Evolutionary conservation across 2,113 vertebrate species (phyloP), one percentile per base, ranked within the genome.

Genomic region (Leptodactylus fuscus): DNA sequence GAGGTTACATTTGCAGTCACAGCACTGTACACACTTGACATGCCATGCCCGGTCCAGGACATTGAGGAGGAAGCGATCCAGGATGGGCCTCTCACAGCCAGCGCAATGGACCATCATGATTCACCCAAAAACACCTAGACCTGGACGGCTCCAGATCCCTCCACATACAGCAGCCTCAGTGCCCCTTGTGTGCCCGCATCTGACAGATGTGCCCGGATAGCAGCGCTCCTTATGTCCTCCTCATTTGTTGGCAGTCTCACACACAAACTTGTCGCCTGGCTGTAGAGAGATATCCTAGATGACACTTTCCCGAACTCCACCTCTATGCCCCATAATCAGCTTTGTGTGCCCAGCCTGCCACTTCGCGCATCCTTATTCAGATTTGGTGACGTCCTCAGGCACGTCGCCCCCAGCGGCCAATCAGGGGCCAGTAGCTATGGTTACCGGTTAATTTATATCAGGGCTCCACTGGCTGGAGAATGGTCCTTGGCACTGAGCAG

Each of bases 101-200:
- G 98, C 98, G 92, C 98, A 99, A 93, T 97, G 97, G 93, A 97
- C 97, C 98, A 99, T 99, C 96, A 97, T 98, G 93, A 38, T 86
- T 86, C 32, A 86, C 92, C 95, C 94, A n/a, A 93, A 91, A 89
- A 88, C 74, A 79, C 32, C 36, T 46, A 49, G 18, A 24, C 34
- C 62, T 16, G 41, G 78, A 75, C 82, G 79, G 24, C 81, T 85
- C 69, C 70, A 74, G 79, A 77, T 77, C 86, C 81, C 67, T 22
- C 84, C 84, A 79, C 84, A 51, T 77, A 71, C 22, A 82, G 48
- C 78, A 11, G 75, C 85, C 74, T 88, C 83, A 55, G 22, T 24
- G n/a, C 24, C 85, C 12, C 51, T 1, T 55, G 81, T 77, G 69
- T 74, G 69, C 41, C 81, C 32, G 34, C 67, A 49, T 71, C 34